Conservation (phyloP, 1,140 invertebrate genomes). For the Hydropsyche tenuis region DNA sequence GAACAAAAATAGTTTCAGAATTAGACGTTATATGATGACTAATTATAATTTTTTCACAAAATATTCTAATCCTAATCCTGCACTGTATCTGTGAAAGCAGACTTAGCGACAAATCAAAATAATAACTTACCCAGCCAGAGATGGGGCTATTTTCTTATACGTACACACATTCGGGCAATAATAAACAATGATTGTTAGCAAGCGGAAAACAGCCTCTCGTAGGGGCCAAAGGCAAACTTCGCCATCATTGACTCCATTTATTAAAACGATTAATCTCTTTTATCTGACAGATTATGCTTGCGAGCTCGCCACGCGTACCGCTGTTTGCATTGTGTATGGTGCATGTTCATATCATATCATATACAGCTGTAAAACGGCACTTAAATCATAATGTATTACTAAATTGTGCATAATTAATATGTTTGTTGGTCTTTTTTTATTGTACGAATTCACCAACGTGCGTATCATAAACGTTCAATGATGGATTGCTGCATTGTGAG, state of each 20-base stretch:
- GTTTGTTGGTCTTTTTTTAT: background rate
- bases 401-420: conserved; percentile 10
- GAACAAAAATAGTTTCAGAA: no score
- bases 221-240: background rate
- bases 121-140: background rate
- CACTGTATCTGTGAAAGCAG: no score
- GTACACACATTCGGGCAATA: background rate
- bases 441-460: background rate
- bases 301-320: background rate
- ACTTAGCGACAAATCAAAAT: background rate
- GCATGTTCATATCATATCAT: no score
- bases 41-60: no score
- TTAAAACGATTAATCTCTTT: conserved; percentile 34
- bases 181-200: conserved; percentile 11
- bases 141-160: background rate
- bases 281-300: conserved; percentile 26
- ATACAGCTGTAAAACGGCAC: no score
- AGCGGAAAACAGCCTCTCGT: background rate
- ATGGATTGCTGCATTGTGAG: background rate
- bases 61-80: no score
- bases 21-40: no score
- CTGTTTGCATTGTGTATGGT: no score
- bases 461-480: background rate
- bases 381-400: no score
- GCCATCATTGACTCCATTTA: conserved; percentile 24